Conservation (phyloP, 2,888 invertebrate genomes). For the Drosophila kambysellisi region DNA sequence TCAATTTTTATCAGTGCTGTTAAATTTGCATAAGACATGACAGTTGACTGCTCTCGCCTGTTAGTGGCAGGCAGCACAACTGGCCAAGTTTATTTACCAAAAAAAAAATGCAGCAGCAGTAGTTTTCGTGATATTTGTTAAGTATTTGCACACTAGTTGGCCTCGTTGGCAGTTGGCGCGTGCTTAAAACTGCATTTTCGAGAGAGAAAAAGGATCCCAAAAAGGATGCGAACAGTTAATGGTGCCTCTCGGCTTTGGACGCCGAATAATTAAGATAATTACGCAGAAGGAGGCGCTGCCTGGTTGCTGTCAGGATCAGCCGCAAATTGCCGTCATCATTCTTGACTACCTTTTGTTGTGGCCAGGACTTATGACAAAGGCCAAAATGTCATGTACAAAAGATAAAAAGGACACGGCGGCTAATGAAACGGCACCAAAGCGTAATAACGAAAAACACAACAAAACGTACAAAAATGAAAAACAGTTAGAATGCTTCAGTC, state of each 20-base stretch:
- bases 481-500: background rate
- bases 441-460: constrained; percentile 34
- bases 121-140: constrained; percentile 12
- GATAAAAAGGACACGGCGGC: constrained; percentile 75
- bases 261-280: constrained; percentile 70
- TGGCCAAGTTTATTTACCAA: constrained; percentile 41
- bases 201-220: background rate
- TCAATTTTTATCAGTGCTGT: constrained; percentile 60
- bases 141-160: constrained; percentile 22
- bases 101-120: constrained; percentile 12
- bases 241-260: constrained; percentile 53
- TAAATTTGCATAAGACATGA: constrained; percentile 64
- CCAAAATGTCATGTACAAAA: constrained; percentile 77
- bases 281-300: constrained; percentile 18
- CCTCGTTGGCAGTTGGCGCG: constrained; percentile 41
- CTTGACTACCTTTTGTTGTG: constrained; percentile 74
- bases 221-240: constrained; percentile 28
- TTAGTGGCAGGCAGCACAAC: constrained; percentile 17
- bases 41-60: constrained; percentile 37
- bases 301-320: constrained; percentile 66
- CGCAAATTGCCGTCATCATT: constrained; percentile 80
- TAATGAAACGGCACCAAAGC: constrained; percentile 70
- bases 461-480: background rate
- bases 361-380: constrained; percentile 75
- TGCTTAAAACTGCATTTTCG: constrained; percentile 37